Conservation (phyloP, 2,888 invertebrate genomes). For the Sacculina carcini region DNA sequence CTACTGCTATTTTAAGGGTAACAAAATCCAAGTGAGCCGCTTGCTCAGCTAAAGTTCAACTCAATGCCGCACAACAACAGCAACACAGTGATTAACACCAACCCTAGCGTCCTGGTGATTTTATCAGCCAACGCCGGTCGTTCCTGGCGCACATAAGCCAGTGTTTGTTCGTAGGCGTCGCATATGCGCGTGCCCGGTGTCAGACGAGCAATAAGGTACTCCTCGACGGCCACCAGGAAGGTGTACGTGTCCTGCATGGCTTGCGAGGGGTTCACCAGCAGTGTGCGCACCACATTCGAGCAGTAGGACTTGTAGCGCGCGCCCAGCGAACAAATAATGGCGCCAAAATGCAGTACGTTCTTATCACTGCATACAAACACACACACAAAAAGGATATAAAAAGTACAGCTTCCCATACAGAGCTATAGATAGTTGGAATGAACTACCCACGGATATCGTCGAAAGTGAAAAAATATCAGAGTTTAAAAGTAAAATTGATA, state of each 20-base stretch:
- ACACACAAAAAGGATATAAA: too few species aligned
- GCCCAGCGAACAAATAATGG: conserved; percentile 81
- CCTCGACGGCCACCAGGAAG: conserved; percentile 62
- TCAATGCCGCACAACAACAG: conserved; percentile 1
- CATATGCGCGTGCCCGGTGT: conserved; percentile 55
- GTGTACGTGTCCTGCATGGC: conserved; percentile 57
- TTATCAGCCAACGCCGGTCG: conserved; percentile 61
- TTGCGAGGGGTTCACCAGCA: conserved; percentile 73
- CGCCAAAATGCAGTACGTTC: conserved; percentile 76
- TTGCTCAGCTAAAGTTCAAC: too few species aligned
- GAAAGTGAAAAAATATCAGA: too few species aligned
- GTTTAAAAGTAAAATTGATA: too few species aligned
- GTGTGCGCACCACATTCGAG: conserved; percentile 84
- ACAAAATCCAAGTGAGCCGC: too few species aligned
- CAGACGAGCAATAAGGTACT: conserved; percentile 60
- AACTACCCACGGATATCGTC: too few species aligned
- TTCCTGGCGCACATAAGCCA: conserved; percentile 55
- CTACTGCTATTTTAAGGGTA: too few species aligned
- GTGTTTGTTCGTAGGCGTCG: conserved; percentile 58
- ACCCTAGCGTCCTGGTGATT: conserved; percentile 79
- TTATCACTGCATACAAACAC: conserved; percentile 43
- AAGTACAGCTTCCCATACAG: too few species aligned
- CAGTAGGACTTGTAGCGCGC: conserved; percentile 92
- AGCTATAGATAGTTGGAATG: too few species aligned
- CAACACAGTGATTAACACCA: conserved; percentile 11